Evolutionary conservation across 2,888 invertebrate genomes (phyloP).

Genomic region (Ennomos fuscantarius): DNA sequence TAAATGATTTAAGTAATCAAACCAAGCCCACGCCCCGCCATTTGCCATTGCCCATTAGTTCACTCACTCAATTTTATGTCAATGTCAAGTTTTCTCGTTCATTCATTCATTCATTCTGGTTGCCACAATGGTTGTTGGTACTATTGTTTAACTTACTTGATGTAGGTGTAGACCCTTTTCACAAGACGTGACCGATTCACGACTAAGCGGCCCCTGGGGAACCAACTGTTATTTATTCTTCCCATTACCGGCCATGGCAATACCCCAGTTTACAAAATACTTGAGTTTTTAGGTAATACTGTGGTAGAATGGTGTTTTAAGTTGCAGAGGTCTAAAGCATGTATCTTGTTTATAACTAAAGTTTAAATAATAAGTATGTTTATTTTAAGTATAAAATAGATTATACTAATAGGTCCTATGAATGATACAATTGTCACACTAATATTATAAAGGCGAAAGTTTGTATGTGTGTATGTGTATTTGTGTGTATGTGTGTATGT

Average conservation of each 20-base stretch:
- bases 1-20: too few relatives aligned
- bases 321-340: too few relatives aligned
- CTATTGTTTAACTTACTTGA: constrained; percentile 13
- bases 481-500: too few relatives aligned
- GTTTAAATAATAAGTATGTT: too few relatives aligned
- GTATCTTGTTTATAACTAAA: too few relatives aligned
- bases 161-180: constrained; percentile 15
- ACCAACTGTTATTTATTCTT: constrained; percentile 15
- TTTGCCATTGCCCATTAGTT: too few relatives aligned
- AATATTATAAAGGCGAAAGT: too few relatives aligned
- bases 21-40: neutral
- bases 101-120: neutral
- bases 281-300: neutral
- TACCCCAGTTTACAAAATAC: neutral
- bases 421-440: too few relatives aligned
- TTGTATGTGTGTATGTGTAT: too few relatives aligned
- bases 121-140: neutral
- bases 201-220: constrained; percentile 4
- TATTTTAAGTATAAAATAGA: too few relatives aligned
- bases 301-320: too few relatives aligned
- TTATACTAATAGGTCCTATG: too few relatives aligned
- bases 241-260: constrained; percentile 1
- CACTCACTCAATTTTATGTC: neutral
- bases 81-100: neutral
- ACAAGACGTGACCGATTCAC: constrained; percentile 19